Evolutionary conservation across 2,113 vertebrate genomes (phyloP), one percentile per base, ranked within the genome.

Genomic region (Fulmarus glacialis): DNA sequence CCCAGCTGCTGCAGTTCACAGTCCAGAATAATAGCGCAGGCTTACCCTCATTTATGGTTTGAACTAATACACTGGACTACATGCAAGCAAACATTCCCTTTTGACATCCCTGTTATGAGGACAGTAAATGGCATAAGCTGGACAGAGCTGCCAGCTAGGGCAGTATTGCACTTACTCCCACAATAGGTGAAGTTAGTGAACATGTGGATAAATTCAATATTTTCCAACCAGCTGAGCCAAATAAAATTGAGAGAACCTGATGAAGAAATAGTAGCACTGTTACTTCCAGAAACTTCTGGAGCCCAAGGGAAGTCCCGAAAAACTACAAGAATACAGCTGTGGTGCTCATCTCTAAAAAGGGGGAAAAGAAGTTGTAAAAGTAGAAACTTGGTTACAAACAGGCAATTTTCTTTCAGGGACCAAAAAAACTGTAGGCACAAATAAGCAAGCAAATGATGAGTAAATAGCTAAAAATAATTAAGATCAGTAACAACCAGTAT

Each of bases 1-100:
- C 24, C 3, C 0, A 1, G 23, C 20, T 0, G 0, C 30, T 63
- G 34, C 43, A 68, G 11, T 36, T 63, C 60, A 68, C 27, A 40
- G 20, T 47, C 34, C 24, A 56, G 42, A 68, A 52, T 29, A 67
- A 68, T 2, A 70, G 30, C 29, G 32, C 38, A 42, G 19, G 19
- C 15, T 79, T 83, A 67, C 5, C 7, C 27, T 43, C 13, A 32
- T 58, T 64, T 68, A 47, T 70, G 48, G 5, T 63, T 74, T 63
- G n/a, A 84, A 80, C 27, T 52, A 43, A 68, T n/a, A 62, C 9
- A 52, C 43, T 55, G 53, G 53, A 42, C 36, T 19, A 30, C 38
- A 36, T 47, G 24, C 19, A 78, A 77, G n/a, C 16, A 52, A 62
- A 63, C 8, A 40, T 52, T 66, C 32, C 15, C 29, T 67, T 88